Base-by-base conservation (phyloP, 2,113 vertebrate species). In the Phalacrocorax pelagicus region DNA sequence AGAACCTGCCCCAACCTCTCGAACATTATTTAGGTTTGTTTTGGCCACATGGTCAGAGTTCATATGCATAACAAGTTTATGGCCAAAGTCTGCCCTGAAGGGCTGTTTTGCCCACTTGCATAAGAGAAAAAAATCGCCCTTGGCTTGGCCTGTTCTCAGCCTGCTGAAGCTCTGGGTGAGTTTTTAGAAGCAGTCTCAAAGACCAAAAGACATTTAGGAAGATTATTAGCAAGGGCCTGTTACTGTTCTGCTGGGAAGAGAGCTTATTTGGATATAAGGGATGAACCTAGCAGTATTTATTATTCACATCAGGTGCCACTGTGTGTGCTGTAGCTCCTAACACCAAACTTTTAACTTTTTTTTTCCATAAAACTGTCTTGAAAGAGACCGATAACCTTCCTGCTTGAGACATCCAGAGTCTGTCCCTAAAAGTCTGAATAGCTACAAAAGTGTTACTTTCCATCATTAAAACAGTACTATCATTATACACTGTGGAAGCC, bases 61-160 rank as follows among this genome's bases (percentile, higher is more conserved):
- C 81, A 32, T 6, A 47, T 5, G 36, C 89, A 88, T 83, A 93
- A 81, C 83, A 86, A 92, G 92, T 93, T 91, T 70, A 93, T 2
- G 92, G 95, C 78, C 96, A 86, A 95, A 96, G 87, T 74, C 89
- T 96, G 81, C 87, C 91, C 89, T 0, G 8, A 80, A 86, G 71
- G 0, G 0, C 78, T 0, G 1, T 34, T 94, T 51, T 74, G 84
- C 81, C 67, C 81, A 63, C 49, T 97, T 86, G 90, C 87, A 62
- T 40, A 86, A 96, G n/a, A 92, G 91, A 59, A 86, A 94, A 44
- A 86, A 57, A 30, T 15, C 5, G 14, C 63, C 85, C 87, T 80
- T 1, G 5, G 62, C 72, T 93, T 40, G 51, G 74, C 82, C 46
- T 36, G 49, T 89, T 81, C 78, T 82, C 12, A 1, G 5, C 12